Base-by-base conservation (phyloP, 2,888 invertebrate genomes). In the Argynnis bischoffii region DNA sequence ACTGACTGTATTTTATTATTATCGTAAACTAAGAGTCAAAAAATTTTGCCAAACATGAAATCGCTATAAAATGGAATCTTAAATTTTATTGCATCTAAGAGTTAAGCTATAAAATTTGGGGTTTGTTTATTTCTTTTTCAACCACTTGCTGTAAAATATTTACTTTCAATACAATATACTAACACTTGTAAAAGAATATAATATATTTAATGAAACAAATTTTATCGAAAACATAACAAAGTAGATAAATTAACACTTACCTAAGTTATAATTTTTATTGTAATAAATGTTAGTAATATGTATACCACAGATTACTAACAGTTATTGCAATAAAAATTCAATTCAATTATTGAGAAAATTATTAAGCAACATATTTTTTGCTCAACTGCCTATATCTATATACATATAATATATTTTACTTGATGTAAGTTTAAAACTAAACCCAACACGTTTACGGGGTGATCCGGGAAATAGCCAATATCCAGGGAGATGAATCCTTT, bases 401-500 rank as follows among this genome's bases (percentile, higher is more conserved):
- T 46, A 47, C n/a, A 11, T 31, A 50, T 13, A 0, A 47, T 6
- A 26, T n/a, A 15, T 26, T 21, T 47, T 1, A 6, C 11, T 6
- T 50, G 5, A n/a, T 6, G 31, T 50, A 18, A 13, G 6, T 35
- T 51, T 59, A 18, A 46, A 54, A 55, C 16, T 4, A 26, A 56
- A 35, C 50, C 59, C 21, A 47, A 61, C 50, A 56, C 47, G 48
- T 56, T 35, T 53, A 53, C 57, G 57, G 48, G 69, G 21, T 41
- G 47, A 47, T 50, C 66, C 63, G 54, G 55, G 63, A 56, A 69
- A 41, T 60, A 60, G 56, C 14, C 46, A 65, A 64, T 55, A 51
- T 69, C 26, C 56, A 41, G 41, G 64, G 18, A 65, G 57, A 48
- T 66, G 55, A 65, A 56, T 51, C 61, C 56, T 69, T 69, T 69